Percentiles rank a stretch among this genome's conserved stretches.
Evolutionary conservation across 1,140 invertebrate genomes (phyloP).

Genomic region (Eriocheir sinensis): DNA sequence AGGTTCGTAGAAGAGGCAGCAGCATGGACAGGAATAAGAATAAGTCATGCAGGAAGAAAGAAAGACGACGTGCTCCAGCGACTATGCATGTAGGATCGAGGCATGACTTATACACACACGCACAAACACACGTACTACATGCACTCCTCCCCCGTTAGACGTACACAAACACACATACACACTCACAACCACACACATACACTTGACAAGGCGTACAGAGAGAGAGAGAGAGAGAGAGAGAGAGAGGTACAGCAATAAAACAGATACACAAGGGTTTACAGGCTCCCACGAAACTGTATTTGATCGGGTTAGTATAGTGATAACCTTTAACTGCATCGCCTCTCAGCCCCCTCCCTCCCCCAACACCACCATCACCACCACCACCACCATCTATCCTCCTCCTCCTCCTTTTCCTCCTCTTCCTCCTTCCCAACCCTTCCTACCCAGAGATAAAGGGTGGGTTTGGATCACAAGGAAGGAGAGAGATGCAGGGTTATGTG

Average conservation of each 20-base stretch:
- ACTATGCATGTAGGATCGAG: background rate
- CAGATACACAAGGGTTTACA: background rate
- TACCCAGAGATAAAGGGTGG: too few relatives aligned
- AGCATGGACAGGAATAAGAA: background rate
- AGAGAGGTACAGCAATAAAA: background rate
- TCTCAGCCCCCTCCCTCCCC: too few relatives aligned
- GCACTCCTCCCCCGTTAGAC: background rate
- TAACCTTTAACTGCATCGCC: background rate
- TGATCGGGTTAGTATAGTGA: background rate
- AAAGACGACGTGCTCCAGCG: background rate
- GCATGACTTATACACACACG: background rate
- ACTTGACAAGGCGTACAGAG: background rate
- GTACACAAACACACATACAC: background rate
- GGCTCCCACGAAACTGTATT: conserved; percentile 14
- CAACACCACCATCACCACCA: background rate
- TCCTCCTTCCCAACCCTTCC: too few relatives aligned
- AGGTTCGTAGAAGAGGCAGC: background rate
- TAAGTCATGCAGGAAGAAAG: background rate
- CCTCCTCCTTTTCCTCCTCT: background rate
- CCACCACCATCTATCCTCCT: background rate
- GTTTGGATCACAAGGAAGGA: too few relatives aligned
- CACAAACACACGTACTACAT: background rate
- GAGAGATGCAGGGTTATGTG: too few relatives aligned
- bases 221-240: too few relatives aligned
- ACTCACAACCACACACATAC: background rate